Conservation (phyloP, 1,140 invertebrate species). For the Adelges cooleyi region DNA sequence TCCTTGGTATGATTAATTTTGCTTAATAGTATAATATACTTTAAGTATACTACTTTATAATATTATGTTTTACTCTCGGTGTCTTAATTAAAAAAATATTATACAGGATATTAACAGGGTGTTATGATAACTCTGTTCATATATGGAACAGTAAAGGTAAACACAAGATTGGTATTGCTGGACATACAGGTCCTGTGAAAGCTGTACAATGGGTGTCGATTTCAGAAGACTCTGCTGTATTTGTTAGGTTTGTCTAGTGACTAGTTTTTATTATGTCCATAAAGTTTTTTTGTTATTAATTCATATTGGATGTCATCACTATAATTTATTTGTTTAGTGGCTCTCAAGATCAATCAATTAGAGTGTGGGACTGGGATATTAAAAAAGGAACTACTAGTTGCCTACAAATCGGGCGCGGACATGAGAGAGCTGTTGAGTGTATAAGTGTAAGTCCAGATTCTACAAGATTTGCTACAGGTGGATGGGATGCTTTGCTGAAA, state of each 20-base stretch:
- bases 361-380: slow-evolving; percentile 82
- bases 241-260: slow-evolving; percentile 51
- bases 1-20: slow-evolving; percentile 52
- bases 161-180: slow-evolving; percentile 70
- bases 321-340: slow-evolving; percentile 47
- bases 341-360: slow-evolving; percentile 84
- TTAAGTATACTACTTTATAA: no score
- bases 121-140: slow-evolving; percentile 86
- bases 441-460: slow-evolving; percentile 56
- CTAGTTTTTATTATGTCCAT: no score
- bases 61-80: no score
- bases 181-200: slow-evolving; percentile 76
- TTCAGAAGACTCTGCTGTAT: slow-evolving; percentile 42
- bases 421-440: slow-evolving; percentile 78
- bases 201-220: slow-evolving; percentile 64
- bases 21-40: not conserved
- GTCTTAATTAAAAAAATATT: no score
- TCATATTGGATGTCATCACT: no score
- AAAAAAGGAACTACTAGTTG: slow-evolving; percentile 64
- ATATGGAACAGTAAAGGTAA: slow-evolving; percentile 79
- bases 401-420: slow-evolving; percentile 69
- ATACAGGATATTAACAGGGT: slow-evolving; percentile 82
- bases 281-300: no score
- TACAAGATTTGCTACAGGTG: slow-evolving; percentile 70
- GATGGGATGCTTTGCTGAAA: slow-evolving; percentile 78